Conservation (phyloP, 2,797 vertebrate species). For the Leptoclinus maculatus region DNA sequence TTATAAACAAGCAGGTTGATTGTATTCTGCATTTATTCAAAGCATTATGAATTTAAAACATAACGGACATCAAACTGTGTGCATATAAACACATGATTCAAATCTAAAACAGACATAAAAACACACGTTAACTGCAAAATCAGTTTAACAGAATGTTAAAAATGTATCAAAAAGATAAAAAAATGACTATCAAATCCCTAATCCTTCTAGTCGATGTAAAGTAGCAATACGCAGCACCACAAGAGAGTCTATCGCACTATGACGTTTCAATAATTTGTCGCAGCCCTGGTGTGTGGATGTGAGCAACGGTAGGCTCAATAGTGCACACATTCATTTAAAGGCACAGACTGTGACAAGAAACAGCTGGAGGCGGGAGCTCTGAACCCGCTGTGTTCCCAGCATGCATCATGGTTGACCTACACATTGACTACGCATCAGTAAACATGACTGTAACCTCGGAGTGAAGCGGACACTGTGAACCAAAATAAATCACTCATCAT, state of each 20-base stretch:
- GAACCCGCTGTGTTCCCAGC: conserved; percentile 43
- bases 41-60: neutral
- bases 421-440: conserved; percentile 74
- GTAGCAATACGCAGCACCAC: neutral
- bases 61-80: neutral
- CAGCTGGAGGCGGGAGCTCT: conserved; percentile 60
- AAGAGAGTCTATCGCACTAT: neutral
- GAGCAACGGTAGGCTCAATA: conserved; percentile 2
- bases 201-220: neutral
- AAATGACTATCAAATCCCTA: neutral
- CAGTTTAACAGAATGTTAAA: neutral
- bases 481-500: conserved; percentile 46
- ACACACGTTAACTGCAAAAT: neutral
- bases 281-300: neutral
- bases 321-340: conserved; percentile 2
- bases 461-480: conserved; percentile 40
- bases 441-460: conserved; percentile 46
- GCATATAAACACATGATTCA: neutral
- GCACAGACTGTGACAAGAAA: conserved; percentile 55
- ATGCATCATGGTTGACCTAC: conserved; percentile 76
- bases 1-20: neutral
- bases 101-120: neutral
- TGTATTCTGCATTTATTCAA: neutral
- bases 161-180: neutral
- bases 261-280: neutral